Conservation (phyloP, 2,797 vertebrate genomes). For the Sphaeramia orbicularis region DNA sequence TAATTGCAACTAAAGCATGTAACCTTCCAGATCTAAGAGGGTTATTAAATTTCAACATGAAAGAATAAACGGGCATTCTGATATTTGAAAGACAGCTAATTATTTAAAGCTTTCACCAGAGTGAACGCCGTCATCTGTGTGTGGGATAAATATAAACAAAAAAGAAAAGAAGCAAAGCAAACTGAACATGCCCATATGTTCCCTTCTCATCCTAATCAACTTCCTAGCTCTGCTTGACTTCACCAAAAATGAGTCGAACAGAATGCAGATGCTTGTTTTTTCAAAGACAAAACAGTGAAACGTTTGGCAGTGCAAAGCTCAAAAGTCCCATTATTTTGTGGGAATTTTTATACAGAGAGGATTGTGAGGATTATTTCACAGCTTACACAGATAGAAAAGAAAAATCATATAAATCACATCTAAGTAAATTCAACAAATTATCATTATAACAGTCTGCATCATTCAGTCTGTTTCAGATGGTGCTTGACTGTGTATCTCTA, state of each 20-base stretch:
- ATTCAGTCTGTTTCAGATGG: too few relatives aligned
- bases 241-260: slow-evolving; percentile 1
- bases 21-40: not conserved
- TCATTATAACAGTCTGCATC: too few relatives aligned
- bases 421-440: not conserved
- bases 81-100: not conserved
- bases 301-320: not conserved
- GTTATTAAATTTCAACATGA: not conserved
- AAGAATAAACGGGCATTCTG: not conserved
- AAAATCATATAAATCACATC: not conserved
- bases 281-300: not conserved
- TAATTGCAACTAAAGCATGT: not conserved
- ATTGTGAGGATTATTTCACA: too few relatives aligned
- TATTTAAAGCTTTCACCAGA: not conserved
- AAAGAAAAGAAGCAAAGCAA: slow-evolving; percentile 20
- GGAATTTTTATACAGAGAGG: not conserved
- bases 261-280: not conserved
- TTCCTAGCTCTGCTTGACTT: slow-evolving; percentile 16
- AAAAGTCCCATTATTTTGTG: not conserved
- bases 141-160: slow-evolving; percentile 12
- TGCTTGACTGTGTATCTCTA: too few relatives aligned
- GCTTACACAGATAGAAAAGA: not conserved
- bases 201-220: slow-evolving; percentile 12
- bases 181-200: slow-evolving; percentile 27
- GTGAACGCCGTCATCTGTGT: slow-evolving; percentile 11